phyloP scores from a whole-genome alignment of 1,140 invertebrate species.

The Trichoplusia ni region DNA sequence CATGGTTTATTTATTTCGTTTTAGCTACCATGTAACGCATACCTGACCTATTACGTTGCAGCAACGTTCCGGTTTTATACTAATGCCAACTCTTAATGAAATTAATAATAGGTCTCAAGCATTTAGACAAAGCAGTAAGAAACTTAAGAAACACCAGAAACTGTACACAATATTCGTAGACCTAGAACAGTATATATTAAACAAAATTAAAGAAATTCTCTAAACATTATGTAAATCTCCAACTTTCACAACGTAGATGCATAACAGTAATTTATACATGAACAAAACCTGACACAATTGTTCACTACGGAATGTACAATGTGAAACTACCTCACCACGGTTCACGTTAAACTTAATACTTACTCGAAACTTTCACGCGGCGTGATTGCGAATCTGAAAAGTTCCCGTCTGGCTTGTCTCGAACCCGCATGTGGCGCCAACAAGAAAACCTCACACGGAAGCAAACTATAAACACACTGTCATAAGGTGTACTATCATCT shows the following conservation, averaged over 20 bases:
- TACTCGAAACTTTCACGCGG: slow-evolving; percentile 53
- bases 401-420: slow-evolving; percentile 51
- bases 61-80: too few relatives aligned
- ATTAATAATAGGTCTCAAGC: too few relatives aligned
- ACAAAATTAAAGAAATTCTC: too few relatives aligned
- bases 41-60: too few relatives aligned
- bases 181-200: too few relatives aligned
- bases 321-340: slow-evolving; percentile 46
- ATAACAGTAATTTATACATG: slow-evolving; percentile 10
- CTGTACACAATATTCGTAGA: too few relatives aligned
- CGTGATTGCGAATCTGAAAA: slow-evolving; percentile 70
- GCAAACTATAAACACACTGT: slow-evolving; percentile 1
- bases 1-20: too few relatives aligned
- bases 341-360: slow-evolving; percentile 60
- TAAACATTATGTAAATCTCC: neutral
- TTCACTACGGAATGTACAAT: slow-evolving; percentile 30
- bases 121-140: too few relatives aligned
- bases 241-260: neutral
- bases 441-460: slow-evolving; percentile 14
- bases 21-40: too few relatives aligned
- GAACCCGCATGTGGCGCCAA: slow-evolving; percentile 42
- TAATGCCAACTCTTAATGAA: too few relatives aligned
- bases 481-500: slow-evolving; percentile 25
- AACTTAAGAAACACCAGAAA: too few relatives aligned
- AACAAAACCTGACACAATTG: slow-evolving; percentile 17